These are phyloP conservation scores for Planococcus citri DNA, from an alignment of 1,140 invertebrate genomes.

Conservation along the genomic window DNA sequence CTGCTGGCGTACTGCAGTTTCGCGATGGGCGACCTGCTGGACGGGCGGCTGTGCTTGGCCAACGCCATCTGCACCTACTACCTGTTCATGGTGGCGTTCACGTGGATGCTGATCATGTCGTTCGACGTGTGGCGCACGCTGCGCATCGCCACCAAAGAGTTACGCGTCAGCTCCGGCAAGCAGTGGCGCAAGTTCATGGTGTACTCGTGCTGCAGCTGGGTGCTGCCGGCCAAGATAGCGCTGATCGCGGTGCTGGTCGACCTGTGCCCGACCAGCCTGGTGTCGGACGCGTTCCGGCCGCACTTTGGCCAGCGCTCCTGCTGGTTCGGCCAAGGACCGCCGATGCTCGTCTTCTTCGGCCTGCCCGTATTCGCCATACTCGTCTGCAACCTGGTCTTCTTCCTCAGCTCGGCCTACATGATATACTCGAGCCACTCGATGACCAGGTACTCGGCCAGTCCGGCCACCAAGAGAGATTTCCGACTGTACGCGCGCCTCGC, in stretches of 20 bases:
- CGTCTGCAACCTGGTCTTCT: slow-evolving; percentile 39
- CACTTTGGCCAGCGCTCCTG: slow-evolving; percentile 37
- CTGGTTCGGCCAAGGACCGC: slow-evolving; percentile 42
- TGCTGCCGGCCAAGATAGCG: slow-evolving; percentile 38
- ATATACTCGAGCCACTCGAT: slow-evolving; percentile 37
- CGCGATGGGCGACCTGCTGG: slow-evolving; percentile 32
- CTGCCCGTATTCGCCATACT: slow-evolving; percentile 39
- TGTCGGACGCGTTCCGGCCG: slow-evolving; percentile 35
- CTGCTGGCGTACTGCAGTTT: slow-evolving; percentile 38
- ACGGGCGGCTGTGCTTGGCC: slow-evolving; percentile 31
- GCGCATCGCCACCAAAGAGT: slow-evolving; percentile 37
- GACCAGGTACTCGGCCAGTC: slow-evolving; percentile 32
- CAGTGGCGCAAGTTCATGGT: slow-evolving; percentile 37
- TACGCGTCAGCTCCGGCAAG: slow-evolving; percentile 35
- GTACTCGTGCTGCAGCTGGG: slow-evolving; percentile 44
- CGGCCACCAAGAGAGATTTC: slow-evolving; percentile 34
- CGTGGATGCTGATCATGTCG: slow-evolving; percentile 47
- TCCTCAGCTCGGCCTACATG: slow-evolving; percentile 39
- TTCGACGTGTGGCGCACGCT: slow-evolving; percentile 45
- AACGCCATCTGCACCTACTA: slow-evolving; percentile 40
- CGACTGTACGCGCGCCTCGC: slow-evolving; percentile 44
- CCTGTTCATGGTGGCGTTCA: slow-evolving; percentile 42
- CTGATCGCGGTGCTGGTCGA: slow-evolving; percentile 38
- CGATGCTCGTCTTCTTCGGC: slow-evolving; percentile 42
- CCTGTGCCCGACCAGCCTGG: slow-evolving; percentile 31